A percentile compares a stretch with the other conserved stretches of the same genome.
phyloP scores from a whole-genome alignment of 2,797 vertebrate species.

The Hoplostethus mediterraneus region DNA sequence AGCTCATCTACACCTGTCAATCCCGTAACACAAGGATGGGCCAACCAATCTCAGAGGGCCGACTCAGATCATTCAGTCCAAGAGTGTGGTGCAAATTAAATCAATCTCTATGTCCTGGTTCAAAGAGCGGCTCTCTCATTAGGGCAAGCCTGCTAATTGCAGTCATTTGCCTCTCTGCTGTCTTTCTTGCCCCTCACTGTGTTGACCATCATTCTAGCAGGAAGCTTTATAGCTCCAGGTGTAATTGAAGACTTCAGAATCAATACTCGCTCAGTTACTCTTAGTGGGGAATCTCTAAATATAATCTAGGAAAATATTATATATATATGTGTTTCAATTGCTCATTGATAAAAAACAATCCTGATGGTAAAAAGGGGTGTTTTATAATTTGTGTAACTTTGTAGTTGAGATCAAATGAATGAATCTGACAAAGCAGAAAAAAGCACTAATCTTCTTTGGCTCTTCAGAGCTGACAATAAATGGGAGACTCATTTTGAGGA shows the following conservation, averaged over 20 bases:
- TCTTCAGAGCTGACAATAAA: not conserved
- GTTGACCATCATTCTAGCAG: conserved; percentile 62
- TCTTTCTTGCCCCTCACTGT: conserved; percentile 54
- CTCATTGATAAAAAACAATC: not conserved
- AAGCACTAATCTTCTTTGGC: not conserved
- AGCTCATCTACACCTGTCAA: conserved; percentile 48
- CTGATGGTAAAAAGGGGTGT: not conserved
- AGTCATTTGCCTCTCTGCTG: conserved; percentile 66
- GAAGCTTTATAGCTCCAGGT: conserved; percentile 35
- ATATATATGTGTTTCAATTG: too few species aligned
- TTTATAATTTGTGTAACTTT: not conserved
- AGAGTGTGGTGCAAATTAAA: conserved; percentile 69
- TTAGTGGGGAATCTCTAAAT: conserved; percentile 23
- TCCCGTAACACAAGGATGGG: conserved; percentile 45
- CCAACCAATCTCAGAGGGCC: conserved; percentile 56
- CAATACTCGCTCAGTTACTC: conserved; percentile 53
- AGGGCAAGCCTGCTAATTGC: conserved; percentile 71
- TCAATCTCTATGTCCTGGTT: conserved; percentile 68
- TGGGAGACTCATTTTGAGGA: not conserved
- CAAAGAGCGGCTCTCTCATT: conserved; percentile 67
- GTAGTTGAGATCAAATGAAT: not conserved
- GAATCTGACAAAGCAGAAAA: not conserved
- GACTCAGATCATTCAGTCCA: conserved; percentile 60
- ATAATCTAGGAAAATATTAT: conserved; percentile 47
- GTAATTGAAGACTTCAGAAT: conserved; percentile 43